Base-by-base conservation (phyloP, 2,888 invertebrate genomes). In the Dryococelus australis region DNA sequence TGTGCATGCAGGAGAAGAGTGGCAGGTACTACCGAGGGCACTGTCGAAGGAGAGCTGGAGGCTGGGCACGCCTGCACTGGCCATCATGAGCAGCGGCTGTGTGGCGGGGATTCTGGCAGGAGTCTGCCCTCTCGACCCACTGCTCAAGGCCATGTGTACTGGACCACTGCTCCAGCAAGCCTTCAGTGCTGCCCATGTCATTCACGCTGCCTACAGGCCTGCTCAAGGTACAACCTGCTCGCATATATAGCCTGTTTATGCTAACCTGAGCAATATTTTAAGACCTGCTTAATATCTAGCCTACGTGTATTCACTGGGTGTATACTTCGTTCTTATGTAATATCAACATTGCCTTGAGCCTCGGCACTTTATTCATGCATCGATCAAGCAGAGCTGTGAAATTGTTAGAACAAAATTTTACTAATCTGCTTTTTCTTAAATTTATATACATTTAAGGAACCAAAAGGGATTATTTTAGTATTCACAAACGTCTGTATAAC, bases 51-150 rank as follows among this genome's bases (percentile, higher is more conserved):
- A 94, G 90, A 94, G 94, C 89, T 92, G 94, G 5, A 93, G 94
- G 16, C 95, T 95, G 84, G 95, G 95, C 51, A 95, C 95, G 88
- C 95, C 95, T 4, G 94, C 95, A 3, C 91, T 95, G 43, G 95
- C 95, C n/a, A 94, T 95, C 65, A 95, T 95, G 90, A 94, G 94
- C 87, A 87, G 92, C 94, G 95, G 95, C 88, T 94, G 94, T 91
- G 91, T 95, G 87, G 94, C 95, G 83, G 95, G 95, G 78, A 94
- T 95, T 86, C 91, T 95, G 87, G 95, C 95, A 9, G 95, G 95
- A 89, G 94, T 95, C 28, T 95, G 95, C 90, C 95, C 95, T 1
- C 91, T 95, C 87, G 93, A 94, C 9, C 94, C 95, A 90, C 93
- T 95, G 92, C 94, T 95, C 88, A 94, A 94, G 51, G 91, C 95